Conservation (phyloP, 2,797 vertebrate species). For the Micrastur ruficollis region DNA sequence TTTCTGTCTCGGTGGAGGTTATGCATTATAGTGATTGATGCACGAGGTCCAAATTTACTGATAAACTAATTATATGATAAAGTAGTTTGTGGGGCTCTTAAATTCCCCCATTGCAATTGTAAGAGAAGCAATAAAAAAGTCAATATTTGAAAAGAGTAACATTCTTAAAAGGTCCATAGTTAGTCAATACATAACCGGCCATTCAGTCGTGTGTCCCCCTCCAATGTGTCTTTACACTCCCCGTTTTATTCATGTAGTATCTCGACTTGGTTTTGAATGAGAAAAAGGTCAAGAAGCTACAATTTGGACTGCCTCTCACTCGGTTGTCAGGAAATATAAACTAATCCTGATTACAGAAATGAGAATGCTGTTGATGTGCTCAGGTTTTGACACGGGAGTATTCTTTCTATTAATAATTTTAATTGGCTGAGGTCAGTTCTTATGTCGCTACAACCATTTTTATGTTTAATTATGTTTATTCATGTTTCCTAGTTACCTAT, state of each 20-base stretch:
- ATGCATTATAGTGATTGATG: slow-evolving; percentile 29
- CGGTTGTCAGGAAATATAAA: slow-evolving; percentile 68
- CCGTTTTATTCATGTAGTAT: not conserved
- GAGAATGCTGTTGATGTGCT: slow-evolving; percentile 54
- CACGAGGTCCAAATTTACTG: slow-evolving; percentile 15
- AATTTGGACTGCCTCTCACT: slow-evolving; percentile 47
- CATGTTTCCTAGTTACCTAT: slow-evolving; percentile 68
- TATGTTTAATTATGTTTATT: slow-evolving; percentile 69
- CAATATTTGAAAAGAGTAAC: slow-evolving; percentile 26
- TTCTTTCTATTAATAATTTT: slow-evolving; percentile 77
- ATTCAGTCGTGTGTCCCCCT: not conserved
- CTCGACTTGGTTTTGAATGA: slow-evolving; percentile 22
- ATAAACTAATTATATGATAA: slow-evolving; percentile 53
- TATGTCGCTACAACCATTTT: slow-evolving; percentile 63
- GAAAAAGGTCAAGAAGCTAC: slow-evolving; percentile 56
- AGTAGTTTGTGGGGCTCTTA: slow-evolving; percentile 15
- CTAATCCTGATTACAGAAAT: slow-evolving; percentile 65
- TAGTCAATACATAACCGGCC: not conserved
- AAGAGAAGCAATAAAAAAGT: slow-evolving; percentile 24
- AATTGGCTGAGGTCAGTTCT: slow-evolving; percentile 74
- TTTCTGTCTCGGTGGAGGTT: slow-evolving; percentile 48
- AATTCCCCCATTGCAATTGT: slow-evolving; percentile 12
- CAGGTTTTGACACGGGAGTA: slow-evolving; percentile 35
- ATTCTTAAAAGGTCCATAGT: not conserved
- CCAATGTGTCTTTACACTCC: not conserved